Evolutionary conservation across 2,888 invertebrate genomes (phyloP), one percentile per base, ranked within the genome.

Genomic region (Drosophila meridiana): DNA sequence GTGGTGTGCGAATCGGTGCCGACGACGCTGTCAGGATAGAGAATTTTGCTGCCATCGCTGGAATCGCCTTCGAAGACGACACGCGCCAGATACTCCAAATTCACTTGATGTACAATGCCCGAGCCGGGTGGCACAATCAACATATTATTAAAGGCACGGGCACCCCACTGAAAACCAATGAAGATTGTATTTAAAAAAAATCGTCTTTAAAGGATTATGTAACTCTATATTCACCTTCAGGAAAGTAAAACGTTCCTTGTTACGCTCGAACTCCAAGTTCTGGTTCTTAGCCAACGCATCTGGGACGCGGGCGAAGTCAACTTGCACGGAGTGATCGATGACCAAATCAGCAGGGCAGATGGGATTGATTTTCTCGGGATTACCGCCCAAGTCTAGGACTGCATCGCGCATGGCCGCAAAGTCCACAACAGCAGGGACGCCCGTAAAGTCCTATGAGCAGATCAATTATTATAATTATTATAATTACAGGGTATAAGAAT

Each of bases 1-100:
- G 99, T 99, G 2, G 99, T 99, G 91, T 99, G 99, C 0, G 98
- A 98, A 94, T 99, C 99, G 0, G 99, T 99, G 9, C 99, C 99
- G 47, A 99, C 99, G 75, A 98, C 96, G 11, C 97, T 97, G 93
- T 99, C 98, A 0, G 98, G 98, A 91, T 97, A 96, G 2, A 98
- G 93, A 0, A 96, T 87, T 57, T 94, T 93, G 42, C 81, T 87
- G 28, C 88, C 92, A 43, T 91, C 89, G 48, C 73, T 76, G 14
- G 52, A 28, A 91, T 95, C 94, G 0, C 94, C 94, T 11, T 95
- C 95, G 92, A 99, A 99, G 42, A 99, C 98, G 14, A 99, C 98
- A 67, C 97, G 94, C 0, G 97, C 97, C 57, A 99, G 93, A 92
- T 98, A 99, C 92, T 99, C 99, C 91, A 99, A 94, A 93, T 99